Percentiles rank a stretch among this genome's conserved stretches.
Conservation (phyloP, 2,797 vertebrate species). For the Tiaroga cobitis region DNA sequence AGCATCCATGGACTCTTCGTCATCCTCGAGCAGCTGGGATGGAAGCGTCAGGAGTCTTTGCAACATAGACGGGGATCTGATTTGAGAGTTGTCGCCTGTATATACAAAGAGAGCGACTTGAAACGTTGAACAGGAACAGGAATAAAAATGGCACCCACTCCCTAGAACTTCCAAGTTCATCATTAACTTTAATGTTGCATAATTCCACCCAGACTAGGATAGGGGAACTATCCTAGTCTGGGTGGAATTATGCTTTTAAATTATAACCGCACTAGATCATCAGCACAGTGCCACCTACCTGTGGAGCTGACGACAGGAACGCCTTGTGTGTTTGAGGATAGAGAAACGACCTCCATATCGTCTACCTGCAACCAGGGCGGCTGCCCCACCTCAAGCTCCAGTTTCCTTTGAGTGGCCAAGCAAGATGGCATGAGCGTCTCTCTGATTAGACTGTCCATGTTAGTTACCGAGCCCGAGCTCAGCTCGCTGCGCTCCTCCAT, state of each 20-base stretch:
- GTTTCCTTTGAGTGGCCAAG: slow-evolving; percentile 67
- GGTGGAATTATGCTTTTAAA: not conserved
- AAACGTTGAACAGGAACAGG: not conserved
- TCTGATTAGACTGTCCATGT: slow-evolving; percentile 44
- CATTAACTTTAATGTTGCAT: too few relatives aligned
- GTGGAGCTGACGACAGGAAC: slow-evolving; percentile 58
- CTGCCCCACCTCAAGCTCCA: slow-evolving; percentile 61
- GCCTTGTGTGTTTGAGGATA: slow-evolving; percentile 36
- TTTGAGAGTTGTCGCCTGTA: slow-evolving; percentile 58
- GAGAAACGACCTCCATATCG: slow-evolving; percentile 74
- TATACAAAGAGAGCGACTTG: not conserved
- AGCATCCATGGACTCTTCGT: slow-evolving; percentile 66
- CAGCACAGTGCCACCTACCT: slow-evolving; percentile 55
- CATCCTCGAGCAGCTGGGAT: slow-evolving; percentile 74
- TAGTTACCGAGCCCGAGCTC: slow-evolving; percentile 33
- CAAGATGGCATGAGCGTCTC: slow-evolving; percentile 68
- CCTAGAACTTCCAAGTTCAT: too few relatives aligned
- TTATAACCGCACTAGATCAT: not conserved
- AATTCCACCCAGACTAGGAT: too few relatives aligned
- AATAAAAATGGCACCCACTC: too few relatives aligned
- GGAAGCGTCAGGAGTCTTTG: slow-evolving; percentile 81
- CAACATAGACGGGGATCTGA: slow-evolving; percentile 79
- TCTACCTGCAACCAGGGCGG: slow-evolving; percentile 74
- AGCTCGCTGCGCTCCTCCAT: not conserved
- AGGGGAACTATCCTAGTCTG: too few relatives aligned